Evolutionary conservation across 2,113 vertebrate species (phyloP).

Genomic region (Climacteris rufus): DNA sequence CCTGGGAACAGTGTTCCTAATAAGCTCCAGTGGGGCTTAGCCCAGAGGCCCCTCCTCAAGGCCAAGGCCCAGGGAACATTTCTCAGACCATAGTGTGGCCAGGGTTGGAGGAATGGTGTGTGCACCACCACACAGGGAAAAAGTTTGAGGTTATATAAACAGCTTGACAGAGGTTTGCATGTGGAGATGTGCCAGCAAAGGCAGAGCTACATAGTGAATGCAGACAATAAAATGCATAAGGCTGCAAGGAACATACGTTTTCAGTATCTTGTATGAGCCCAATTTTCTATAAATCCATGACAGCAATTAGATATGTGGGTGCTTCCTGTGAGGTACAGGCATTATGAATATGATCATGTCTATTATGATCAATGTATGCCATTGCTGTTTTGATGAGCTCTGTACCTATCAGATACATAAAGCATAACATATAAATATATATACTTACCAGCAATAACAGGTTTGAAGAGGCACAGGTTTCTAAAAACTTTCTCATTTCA

Average conservation of each 20-base stretch:
- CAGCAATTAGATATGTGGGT: not conserved
- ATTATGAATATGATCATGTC: not conserved
- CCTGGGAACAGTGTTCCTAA: not conserved
- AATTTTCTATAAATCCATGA: not conserved
- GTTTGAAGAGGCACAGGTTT: not conserved
- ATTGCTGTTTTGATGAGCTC: not conserved
- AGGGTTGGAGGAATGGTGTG: not conserved
- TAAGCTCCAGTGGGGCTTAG: not conserved
- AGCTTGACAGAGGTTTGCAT: not conserved
- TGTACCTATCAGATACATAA: not conserved
- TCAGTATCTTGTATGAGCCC: not conserved
- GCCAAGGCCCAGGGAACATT: rapidly evolving
- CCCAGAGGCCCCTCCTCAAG: not conserved
- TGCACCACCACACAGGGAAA: not conserved
- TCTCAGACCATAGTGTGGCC: not conserved
- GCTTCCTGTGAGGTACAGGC: not conserved
- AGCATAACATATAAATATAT: not conserved
- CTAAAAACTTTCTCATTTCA: not conserved
- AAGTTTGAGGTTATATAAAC: not conserved
- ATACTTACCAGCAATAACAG: not conserved
- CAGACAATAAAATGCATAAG: not conserved
- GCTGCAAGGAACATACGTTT: not conserved
- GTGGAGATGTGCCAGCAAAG: not conserved
- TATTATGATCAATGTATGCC: not conserved
- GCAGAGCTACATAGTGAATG: not conserved